A percentile compares a stretch with the other conserved stretches of the same genome.
Conservation (phyloP, 2,113 vertebrate genomes). For the Sturnus vulgaris region DNA sequence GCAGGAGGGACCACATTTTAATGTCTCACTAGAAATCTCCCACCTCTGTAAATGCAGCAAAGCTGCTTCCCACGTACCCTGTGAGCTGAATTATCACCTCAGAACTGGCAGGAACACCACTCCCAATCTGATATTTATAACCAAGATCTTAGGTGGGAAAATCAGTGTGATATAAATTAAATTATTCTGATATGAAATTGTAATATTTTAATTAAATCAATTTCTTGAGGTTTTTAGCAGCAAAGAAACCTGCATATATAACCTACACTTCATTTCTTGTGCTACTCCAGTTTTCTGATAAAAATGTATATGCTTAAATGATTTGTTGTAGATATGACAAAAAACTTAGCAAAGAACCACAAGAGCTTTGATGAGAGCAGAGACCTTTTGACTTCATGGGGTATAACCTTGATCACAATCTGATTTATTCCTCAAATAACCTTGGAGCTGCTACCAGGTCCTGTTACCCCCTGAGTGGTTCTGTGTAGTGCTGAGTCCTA, state of each 20-base stretch:
- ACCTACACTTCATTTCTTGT: not conserved
- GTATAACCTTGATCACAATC: not conserved
- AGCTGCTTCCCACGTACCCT: not conserved
- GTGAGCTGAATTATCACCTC: not conserved
- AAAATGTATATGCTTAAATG: not conserved
- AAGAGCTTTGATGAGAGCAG: not conserved
- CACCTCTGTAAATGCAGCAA: conserved; percentile 32
- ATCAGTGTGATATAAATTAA: not conserved
- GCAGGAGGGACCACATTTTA: not conserved
- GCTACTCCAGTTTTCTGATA: not conserved
- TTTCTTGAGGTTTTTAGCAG: not conserved
- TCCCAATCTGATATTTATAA: not conserved
- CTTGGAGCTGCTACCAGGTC: not conserved
- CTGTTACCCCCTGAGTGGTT: not conserved
- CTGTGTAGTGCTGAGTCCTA: not conserved
- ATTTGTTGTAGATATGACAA: not conserved
- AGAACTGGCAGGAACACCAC: not conserved
- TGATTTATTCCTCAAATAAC: not conserved
- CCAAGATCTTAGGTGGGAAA: not conserved
- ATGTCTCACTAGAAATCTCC: not conserved
- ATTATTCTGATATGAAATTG: not conserved
- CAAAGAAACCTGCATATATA: not conserved
- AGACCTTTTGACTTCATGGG: not conserved
- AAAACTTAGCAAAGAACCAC: not conserved
- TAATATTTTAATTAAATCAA: not conserved